phyloP scores from a whole-genome alignment of 1,140 invertebrate species.

The Whitmania pigra region DNA sequence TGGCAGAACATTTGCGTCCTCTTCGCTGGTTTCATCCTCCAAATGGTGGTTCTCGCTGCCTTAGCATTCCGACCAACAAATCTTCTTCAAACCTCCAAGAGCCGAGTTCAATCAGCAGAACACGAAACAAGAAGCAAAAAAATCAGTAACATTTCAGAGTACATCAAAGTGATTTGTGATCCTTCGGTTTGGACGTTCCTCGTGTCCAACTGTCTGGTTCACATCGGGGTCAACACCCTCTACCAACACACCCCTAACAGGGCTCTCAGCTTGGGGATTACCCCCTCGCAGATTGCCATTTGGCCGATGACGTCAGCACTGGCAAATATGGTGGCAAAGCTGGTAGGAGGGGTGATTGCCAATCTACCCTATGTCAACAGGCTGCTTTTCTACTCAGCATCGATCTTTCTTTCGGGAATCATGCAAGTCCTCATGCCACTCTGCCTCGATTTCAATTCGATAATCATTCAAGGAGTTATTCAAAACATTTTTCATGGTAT shows the following conservation, averaged over 20 bases:
- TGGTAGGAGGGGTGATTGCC: background rate
- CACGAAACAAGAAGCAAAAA: too few species aligned
- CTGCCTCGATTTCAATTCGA: background rate
- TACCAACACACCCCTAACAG: constrained; percentile 3
- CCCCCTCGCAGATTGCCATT: background rate
- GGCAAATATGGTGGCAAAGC: background rate
- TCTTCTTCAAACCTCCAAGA: too few species aligned
- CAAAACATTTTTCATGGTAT: background rate
- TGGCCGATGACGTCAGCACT: background rate
- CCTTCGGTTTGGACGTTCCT: too few species aligned
- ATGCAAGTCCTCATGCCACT: background rate
- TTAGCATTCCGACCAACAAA: background rate
- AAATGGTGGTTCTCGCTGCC: background rate
- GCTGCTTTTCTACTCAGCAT: too few species aligned
- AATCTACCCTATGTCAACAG: background rate
- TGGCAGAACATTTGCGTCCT: background rate
- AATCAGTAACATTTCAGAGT: too few species aligned
- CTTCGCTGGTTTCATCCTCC: background rate
- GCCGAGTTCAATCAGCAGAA: too few species aligned
- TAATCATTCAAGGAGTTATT: constrained; percentile 2
- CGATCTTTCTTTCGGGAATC: background rate
- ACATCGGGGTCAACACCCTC: background rate
- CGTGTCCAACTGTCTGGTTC: background rate
- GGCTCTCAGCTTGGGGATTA: constrained; percentile 1
- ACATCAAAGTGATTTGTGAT: too few species aligned